Base-by-base conservation (phyloP, 2,113 vertebrate genomes). In the Setophaga petechia region DNA sequence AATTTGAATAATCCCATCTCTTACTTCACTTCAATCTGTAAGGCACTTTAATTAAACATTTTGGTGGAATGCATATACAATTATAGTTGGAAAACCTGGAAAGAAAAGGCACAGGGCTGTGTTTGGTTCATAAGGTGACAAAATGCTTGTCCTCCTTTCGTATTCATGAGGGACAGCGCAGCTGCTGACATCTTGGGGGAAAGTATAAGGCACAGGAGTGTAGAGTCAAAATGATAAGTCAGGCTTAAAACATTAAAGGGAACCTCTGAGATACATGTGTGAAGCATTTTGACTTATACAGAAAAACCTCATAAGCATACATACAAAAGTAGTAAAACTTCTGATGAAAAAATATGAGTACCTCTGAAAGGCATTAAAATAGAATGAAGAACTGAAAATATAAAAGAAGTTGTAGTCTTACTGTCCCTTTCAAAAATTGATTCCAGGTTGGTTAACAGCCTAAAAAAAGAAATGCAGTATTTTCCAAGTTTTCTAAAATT, bases 401-500 rank as follows among this genome's bases (percentile, higher is more conserved):
- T 17, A 47, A 89, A 93, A 66, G 69, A 76, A 91, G 11, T n/a
- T 87, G 51, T 87, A 57, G n/a, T 79, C 55, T 93, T 94, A 44
- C 55, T 49, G 15, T 83, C 76, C 68, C 35, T 87, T 95, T 71
- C 75, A 93, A 25, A 95, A 94, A 91, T 41, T 52, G 31, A 75
- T 86, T 95, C 87, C 82, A 84, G 63, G 49, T 74, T 78, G 33
- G 20, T 85, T 66, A 88, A 68, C 24, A 91, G n/a, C 12, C n/a
- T 39, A 57, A 81, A 63, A 59, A 83, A 87, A 75, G 59, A 92
- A 93, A 90, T 67, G 49, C n/a, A 58, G 3, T 66, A 12, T 71
- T 96, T 76, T 91, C 59, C 65, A 82, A 55, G 67, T 91, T 93
- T 94, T 75, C 59, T 52, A 49, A 85, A 93, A 39, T 41, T 66